Conservation (phyloP, 2,797 vertebrate genomes). For the Dicrostonyx torquatus region DNA sequence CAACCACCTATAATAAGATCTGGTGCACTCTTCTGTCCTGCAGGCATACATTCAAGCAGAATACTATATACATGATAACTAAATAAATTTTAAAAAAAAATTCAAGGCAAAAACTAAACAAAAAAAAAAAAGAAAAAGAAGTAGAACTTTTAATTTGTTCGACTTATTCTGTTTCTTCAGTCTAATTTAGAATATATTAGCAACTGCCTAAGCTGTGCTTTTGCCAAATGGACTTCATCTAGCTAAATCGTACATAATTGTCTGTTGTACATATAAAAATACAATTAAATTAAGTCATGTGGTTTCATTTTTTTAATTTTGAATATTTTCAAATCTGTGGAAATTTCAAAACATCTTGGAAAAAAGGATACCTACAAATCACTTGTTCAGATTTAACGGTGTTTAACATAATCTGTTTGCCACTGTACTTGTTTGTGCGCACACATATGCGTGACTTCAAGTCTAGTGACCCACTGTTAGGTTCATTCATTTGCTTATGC, state of each 20-base stretch:
- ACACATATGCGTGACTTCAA: no score
- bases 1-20: no score
- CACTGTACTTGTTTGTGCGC: background rate
- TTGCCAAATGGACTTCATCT: conserved; percentile 23
- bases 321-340: conserved; percentile 35
- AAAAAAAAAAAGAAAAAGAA: background rate
- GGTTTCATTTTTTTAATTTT: conserved; percentile 49
- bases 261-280: background rate
- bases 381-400: background rate
- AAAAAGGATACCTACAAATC: background rate
- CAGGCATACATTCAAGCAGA: no score
- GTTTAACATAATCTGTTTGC: conserved; percentile 2
- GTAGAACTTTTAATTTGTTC: conserved; percentile 31
- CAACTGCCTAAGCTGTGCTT: background rate
- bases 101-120: no score
- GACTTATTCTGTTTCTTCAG: background rate
- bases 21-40: no score
- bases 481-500: background rate
- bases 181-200: conserved; percentile 22
- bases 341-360: conserved; percentile 20
- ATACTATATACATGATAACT: no score
- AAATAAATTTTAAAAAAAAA: no score
- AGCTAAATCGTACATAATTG: background rate
- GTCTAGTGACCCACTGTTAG: background rate
- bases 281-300: conserved; percentile 19